Percentiles rank a stretch among this genome's conserved stretches.
Evolutionary conservation across 2,797 vertebrate species (phyloP).

Genomic region (Anisognathus igniventris): DNA sequence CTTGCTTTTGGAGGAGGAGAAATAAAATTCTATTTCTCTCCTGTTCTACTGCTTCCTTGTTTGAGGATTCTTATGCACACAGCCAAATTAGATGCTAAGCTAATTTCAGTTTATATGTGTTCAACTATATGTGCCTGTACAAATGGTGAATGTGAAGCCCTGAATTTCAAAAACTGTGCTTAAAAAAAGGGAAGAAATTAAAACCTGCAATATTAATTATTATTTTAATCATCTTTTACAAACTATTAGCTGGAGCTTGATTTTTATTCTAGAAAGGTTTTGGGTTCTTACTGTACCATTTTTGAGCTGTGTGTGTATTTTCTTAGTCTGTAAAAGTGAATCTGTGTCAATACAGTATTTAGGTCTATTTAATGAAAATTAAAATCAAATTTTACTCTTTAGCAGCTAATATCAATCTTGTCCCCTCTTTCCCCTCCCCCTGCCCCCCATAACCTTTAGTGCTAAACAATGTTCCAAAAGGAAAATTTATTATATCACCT

Average conservation of each 20-base stretch:
- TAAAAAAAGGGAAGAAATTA: background rate
- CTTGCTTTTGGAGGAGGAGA: background rate
- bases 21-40: background rate
- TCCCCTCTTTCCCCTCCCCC: background rate
- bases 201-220: background rate
- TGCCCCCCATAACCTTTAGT: background rate
- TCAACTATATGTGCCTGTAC: background rate
- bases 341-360: background rate
- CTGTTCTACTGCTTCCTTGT: background rate
- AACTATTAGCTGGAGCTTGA: background rate
- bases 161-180: background rate
- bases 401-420: background rate
- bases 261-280: background rate
- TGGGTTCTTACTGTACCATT: background rate
- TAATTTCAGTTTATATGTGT: background rate
- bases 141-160: background rate
- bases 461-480: constrained; percentile 26
- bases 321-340: background rate
- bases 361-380: constrained; percentile 3
- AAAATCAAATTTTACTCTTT: background rate
- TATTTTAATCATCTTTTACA: background rate
- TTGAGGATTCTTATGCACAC: background rate
- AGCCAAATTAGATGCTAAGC: background rate
- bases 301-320: background rate
- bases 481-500: constrained; percentile 43